Percentiles rank a stretch among this genome's conserved stretches.
phyloP scores from a whole-genome alignment of 2,797 vertebrate genomes.

The Xiphophorus birchmanni region DNA sequence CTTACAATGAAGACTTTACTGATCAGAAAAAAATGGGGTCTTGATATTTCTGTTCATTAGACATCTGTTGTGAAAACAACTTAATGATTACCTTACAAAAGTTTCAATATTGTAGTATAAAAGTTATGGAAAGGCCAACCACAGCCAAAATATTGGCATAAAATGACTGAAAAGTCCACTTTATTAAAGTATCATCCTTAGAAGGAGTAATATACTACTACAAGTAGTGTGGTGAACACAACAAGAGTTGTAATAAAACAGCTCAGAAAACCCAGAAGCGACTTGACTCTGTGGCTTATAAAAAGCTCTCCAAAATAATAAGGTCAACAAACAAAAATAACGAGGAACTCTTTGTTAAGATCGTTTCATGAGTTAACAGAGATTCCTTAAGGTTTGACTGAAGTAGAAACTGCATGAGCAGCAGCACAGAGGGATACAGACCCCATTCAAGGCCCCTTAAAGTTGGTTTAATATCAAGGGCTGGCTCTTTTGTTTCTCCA shows the following conservation, averaged over 20 bases:
- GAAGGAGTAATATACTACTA: background rate
- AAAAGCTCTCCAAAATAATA: constrained; percentile 1
- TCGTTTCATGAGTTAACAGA: constrained; percentile 8
- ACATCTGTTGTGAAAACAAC: background rate
- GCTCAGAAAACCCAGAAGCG: constrained; percentile 13
- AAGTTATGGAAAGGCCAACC: background rate
- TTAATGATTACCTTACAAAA: background rate
- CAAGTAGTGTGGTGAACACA: constrained; percentile 17
- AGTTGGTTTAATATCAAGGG: constrained; percentile 75
- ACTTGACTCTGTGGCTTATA: constrained; percentile 36
- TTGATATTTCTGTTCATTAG: background rate
- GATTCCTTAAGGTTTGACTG: constrained; percentile 24
- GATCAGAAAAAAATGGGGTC: background rate
- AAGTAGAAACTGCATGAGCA: constrained; percentile 50
- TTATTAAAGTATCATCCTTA: background rate
- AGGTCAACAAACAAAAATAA: constrained; percentile 4
- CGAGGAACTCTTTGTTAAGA: background rate
- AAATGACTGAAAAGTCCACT: background rate
- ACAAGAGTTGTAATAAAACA: constrained; percentile 17
- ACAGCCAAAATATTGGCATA: background rate
- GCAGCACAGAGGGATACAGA: constrained; percentile 51
- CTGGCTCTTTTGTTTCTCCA: constrained; percentile 52
- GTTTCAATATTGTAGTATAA: background rate
- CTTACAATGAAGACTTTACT: background rate
- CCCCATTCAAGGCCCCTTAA: constrained; percentile 67